phyloP scores from a whole-genome alignment of 2,113 vertebrate genomes.

The Zosterops borbonicus region DNA sequence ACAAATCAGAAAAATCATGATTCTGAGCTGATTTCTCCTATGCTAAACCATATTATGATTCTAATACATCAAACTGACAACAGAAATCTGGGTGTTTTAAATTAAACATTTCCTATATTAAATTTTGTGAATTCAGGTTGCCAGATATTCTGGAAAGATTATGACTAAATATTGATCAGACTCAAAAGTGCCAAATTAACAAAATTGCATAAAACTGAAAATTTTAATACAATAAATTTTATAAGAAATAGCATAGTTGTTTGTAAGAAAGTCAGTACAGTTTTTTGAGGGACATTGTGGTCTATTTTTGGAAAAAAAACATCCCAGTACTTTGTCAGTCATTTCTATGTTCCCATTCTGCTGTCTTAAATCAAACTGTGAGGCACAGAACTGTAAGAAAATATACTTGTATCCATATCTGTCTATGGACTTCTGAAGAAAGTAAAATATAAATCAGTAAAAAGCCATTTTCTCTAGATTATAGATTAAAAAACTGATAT shows the following conservation, averaged over 20 bases:
- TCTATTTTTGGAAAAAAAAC: slow-evolving; percentile 67
- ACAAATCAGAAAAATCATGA: fast-evolving
- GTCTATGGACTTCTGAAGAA: not conserved
- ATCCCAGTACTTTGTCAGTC: slow-evolving; percentile 44
- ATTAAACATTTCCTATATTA: not conserved
- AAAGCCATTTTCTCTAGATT: not conserved
- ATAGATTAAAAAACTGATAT: not conserved
- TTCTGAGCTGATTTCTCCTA: not conserved
- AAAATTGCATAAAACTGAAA: slow-evolving; percentile 67
- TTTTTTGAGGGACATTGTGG: slow-evolving; percentile 33
- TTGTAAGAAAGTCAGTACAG: slow-evolving; percentile 66
- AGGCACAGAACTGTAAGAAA: not conserved
- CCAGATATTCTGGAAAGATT: slow-evolving; percentile 18
- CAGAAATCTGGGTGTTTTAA: not conserved
- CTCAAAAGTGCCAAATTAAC: slow-evolving; percentile 71
- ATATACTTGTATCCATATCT: not conserved
- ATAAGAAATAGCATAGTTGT: slow-evolving; percentile 21
- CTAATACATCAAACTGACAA: not conserved
- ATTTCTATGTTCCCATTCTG: not conserved
- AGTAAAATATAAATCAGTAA: not conserved
- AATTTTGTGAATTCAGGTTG: not conserved
- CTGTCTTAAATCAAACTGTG: not conserved
- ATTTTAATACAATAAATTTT: not conserved
- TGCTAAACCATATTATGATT: not conserved
- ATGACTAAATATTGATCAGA: slow-evolving; percentile 72